phyloP scores from a whole-genome alignment of 1,140 invertebrate species.

The Drosophila ercepeae region DNA sequence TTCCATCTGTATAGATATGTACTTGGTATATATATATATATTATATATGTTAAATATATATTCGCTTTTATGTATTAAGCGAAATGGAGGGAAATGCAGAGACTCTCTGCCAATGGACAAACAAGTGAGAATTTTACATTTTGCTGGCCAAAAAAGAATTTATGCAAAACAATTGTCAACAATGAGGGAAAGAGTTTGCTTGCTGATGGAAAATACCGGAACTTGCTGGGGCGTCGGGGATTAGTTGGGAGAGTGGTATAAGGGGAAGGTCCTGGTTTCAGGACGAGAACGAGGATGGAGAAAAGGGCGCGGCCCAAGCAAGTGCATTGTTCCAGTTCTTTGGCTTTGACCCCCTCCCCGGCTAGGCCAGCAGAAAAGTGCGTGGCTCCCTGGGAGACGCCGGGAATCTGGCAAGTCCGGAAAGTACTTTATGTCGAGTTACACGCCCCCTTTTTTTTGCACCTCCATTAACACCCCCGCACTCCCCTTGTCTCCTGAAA shows the following conservation, averaged over 20 bases:
- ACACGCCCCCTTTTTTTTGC: background rate
- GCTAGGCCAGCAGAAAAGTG: background rate
- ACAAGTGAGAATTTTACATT: slow-evolving; percentile 61
- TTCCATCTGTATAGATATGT: background rate
- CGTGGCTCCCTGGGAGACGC: background rate
- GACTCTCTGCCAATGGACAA: slow-evolving; percentile 38
- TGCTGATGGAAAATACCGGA: background rate
- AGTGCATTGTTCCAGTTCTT: slow-evolving; percentile 5
- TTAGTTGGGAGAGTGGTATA: no score
- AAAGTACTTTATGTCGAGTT: background rate
- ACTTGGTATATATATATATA: background rate
- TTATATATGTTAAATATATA: background rate
- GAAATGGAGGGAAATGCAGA: slow-evolving; percentile 15
- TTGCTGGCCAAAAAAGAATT: slow-evolving; percentile 57
- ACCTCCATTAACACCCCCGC: background rate
- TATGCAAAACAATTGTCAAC: slow-evolving; percentile 69
- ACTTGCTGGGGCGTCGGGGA: background rate
- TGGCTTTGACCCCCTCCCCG: slow-evolving; percentile 31
- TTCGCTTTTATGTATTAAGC: slow-evolving; percentile 1
- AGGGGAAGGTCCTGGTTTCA: no score
- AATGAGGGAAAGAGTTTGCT: slow-evolving; percentile 26
- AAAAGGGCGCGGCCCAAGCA: slow-evolving; percentile 1
- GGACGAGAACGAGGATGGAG: no score
- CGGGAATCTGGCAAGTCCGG: background rate
- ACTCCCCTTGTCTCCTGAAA: background rate